Evolutionary conservation across 1,140 invertebrate genomes (phyloP).

Genomic region (Leptonema lineaticorne): DNA sequence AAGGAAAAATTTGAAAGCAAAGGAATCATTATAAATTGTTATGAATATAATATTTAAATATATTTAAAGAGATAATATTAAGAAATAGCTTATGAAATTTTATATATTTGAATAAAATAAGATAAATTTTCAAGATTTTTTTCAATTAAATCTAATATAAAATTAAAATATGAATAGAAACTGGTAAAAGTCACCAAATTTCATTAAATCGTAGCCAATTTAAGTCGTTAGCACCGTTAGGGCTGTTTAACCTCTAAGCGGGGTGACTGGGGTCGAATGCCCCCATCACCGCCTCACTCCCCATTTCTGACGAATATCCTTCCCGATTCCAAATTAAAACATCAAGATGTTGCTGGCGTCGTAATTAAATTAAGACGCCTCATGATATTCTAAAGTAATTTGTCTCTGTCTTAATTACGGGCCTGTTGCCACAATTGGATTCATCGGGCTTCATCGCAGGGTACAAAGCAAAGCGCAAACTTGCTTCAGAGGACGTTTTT

Average conservation of each 20-base stretch:
- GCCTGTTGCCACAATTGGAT: conserved; percentile 25
- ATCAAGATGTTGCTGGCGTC: conserved; percentile 11
- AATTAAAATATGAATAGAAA: neutral
- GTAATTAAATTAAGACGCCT: conserved; percentile 29
- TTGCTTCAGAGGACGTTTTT: neutral
- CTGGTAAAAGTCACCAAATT: neutral
- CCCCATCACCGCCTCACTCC: no score
- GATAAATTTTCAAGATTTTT: no score
- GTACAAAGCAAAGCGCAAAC: neutral
- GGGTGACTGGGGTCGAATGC: no score
- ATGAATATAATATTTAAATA: no score
- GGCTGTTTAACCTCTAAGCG: neutral
- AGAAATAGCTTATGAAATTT: no score
- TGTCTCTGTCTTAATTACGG: conserved; percentile 31
- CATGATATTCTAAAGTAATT: conserved; percentile 35
- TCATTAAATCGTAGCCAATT: conserved; percentile 3
- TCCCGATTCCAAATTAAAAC: conserved; percentile 13
- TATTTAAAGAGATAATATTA: no score
- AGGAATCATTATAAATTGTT: no score
- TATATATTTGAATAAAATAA: no score
- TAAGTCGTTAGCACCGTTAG: conserved; percentile 1
- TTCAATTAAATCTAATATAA: no score
- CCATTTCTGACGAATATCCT: no score
- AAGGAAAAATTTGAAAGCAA: no score
- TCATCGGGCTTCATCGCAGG: conserved; percentile 14